Evolutionary conservation across 1,140 invertebrate species (phyloP).

Genomic region (Trichoplusia ni): DNA sequence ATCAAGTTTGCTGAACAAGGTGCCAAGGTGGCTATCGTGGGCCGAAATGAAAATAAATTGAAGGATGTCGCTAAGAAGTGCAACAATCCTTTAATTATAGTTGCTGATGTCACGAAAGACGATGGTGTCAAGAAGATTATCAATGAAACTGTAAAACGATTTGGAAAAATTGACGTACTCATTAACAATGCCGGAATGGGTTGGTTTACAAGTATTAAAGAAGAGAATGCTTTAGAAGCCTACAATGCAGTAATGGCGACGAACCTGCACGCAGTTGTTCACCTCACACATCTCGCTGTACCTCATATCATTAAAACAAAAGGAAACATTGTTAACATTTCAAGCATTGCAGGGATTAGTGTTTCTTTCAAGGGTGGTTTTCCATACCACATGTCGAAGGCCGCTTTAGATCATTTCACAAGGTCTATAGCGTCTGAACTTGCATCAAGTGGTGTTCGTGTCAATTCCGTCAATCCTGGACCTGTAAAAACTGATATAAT

Average conservation of each 20-base stretch:
- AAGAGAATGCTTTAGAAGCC: conserved; percentile 18
- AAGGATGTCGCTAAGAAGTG: conserved; percentile 75
- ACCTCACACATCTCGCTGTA: conserved; percentile 80
- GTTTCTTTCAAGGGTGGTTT: not conserved
- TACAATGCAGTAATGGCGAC: conserved; percentile 31
- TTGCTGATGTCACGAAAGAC: conserved; percentile 85
- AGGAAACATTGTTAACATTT: conserved; percentile 84
- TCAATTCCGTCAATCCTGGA: conserved; percentile 19
- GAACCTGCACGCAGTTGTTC: conserved; percentile 86
- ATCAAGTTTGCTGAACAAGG: conserved; percentile 87
- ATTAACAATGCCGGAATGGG: conserved; percentile 88
- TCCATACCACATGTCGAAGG: conserved; percentile 16
- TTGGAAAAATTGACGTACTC: conserved; percentile 84
- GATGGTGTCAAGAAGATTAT: conserved; percentile 83
- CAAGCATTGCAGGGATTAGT: conserved; percentile 83
- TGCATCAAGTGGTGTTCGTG: conserved; percentile 12
- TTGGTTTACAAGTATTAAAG: conserved; percentile 69
- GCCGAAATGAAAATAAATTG: conserved; percentile 84
- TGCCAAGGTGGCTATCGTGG: conserved; percentile 86
- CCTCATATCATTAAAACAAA: not conserved
- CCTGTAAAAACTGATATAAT: conserved; percentile 22
- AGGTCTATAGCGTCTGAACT: conserved; percentile 16
- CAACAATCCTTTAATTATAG: conserved; percentile 76
- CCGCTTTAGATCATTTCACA: conserved; percentile 27
- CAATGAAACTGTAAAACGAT: conserved; percentile 82